Evolutionary conservation across 2,797 vertebrate species (phyloP).

Genomic region (Morus bassanus): DNA sequence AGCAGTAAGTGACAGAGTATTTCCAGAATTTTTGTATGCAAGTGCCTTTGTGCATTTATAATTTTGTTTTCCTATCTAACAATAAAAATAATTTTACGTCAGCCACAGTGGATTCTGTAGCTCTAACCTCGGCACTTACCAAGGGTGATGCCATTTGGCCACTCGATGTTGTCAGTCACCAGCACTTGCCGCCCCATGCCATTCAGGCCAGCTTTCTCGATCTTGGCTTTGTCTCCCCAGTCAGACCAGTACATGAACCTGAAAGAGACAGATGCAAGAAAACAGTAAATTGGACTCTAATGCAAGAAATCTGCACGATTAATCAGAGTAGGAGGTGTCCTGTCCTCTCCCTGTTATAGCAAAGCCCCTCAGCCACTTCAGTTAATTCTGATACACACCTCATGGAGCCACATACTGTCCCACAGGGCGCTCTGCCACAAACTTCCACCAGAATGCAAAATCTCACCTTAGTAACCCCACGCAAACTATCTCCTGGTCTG

Average conservation of each 20-base stretch:
- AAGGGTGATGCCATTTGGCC: conserved; percentile 97
- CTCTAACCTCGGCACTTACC: conserved; percentile 77
- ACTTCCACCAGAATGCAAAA: neutral
- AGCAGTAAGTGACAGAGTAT: neutral
- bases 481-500: neutral
- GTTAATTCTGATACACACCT: neutral
- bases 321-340: neutral
- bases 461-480: neutral
- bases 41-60: neutral
- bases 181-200: conserved; percentile 88
- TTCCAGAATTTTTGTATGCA: neutral
- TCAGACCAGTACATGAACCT: conserved; percentile 99
- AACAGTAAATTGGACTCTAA: neutral
- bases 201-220: conserved; percentile 95
- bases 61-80: neutral
- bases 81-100: neutral
- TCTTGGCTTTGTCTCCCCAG: conserved; percentile 93
- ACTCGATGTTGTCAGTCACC: conserved; percentile 93
- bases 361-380: neutral
- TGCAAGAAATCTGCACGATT: neutral
- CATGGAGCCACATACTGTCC: neutral
- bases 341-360: neutral
- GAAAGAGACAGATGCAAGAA: neutral
- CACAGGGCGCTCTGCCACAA: neutral
- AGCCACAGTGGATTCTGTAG: neutral